Percentiles rank a stretch among this genome's conserved stretches.
These are phyloP conservation scores for Charaxes varanes DNA, from an alignment of 1,140 invertebrate species.

Conservation along the genomic window DNA sequence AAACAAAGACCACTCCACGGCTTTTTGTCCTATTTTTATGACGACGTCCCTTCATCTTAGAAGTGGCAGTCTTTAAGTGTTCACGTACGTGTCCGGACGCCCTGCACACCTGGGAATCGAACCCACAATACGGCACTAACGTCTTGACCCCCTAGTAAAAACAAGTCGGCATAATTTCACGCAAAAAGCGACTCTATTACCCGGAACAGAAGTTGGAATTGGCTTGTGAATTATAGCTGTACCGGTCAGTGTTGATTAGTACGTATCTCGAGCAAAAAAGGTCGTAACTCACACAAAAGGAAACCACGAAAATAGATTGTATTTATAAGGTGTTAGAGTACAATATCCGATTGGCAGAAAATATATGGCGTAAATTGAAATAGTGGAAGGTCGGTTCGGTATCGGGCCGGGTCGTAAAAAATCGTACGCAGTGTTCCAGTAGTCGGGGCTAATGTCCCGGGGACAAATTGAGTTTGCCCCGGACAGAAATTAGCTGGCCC, in stretches of 20 bases:
- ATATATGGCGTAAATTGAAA: slow-evolving; percentile 61
- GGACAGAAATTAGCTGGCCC: slow-evolving; percentile 58
- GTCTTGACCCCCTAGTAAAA: slow-evolving; percentile 48
- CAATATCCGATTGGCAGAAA: background rate
- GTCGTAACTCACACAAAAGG: slow-evolving; percentile 22
- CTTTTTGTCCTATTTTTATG: slow-evolving; percentile 64
- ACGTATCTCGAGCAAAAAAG: slow-evolving; percentile 20
- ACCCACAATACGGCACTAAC: slow-evolving; percentile 61
- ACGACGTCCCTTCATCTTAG: slow-evolving; percentile 66
- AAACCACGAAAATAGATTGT: slow-evolving; percentile 28
- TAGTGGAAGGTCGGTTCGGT: slow-evolving; percentile 39
- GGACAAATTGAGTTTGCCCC: slow-evolving; percentile 66
- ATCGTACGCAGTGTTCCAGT: slow-evolving; percentile 51
- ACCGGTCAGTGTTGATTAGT: slow-evolving; percentile 63
- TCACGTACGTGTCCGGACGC: slow-evolving; percentile 54
- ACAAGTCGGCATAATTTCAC: slow-evolving; percentile 12
- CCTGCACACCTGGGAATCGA: slow-evolving; percentile 68
- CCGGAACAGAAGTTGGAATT: slow-evolving; percentile 23
- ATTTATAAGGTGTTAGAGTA: slow-evolving; percentile 9
- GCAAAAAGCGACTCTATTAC: slow-evolving; percentile 24
- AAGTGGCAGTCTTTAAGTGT: slow-evolving; percentile 66
- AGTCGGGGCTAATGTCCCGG: slow-evolving; percentile 63
- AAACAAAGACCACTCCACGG: slow-evolving; percentile 27
- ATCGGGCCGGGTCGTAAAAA: slow-evolving; percentile 61
- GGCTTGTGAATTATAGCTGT: background rate